Evolutionary conservation across 2,888 invertebrate species (phyloP).

Genomic region (Bibio marci): DNA sequence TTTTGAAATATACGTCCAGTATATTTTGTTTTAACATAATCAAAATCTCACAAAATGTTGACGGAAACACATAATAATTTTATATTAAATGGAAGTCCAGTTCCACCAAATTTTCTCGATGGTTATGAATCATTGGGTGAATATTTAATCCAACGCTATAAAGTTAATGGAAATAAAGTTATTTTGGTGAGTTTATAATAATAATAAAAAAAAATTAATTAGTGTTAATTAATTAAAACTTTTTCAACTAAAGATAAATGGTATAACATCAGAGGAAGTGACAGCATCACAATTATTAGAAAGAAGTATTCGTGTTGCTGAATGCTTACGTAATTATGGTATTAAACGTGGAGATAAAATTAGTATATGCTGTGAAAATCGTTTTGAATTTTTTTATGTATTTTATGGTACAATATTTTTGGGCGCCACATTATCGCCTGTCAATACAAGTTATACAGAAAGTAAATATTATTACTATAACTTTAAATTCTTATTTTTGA

Average conservation of each 20-base stretch:
- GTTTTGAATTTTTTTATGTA: constrained; percentile 6
- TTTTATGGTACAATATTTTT: neutral
- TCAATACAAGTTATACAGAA: constrained; percentile 5
- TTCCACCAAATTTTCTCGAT: too few species aligned
- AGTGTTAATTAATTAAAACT: neutral
- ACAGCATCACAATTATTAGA: neutral
- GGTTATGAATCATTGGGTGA: constrained; percentile 29
- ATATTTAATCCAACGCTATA: constrained; percentile 34
- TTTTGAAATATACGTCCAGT: too few species aligned
- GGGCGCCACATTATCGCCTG: constrained; percentile 1
- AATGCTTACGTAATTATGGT: constrained; percentile 1
- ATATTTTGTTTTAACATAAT: too few species aligned
- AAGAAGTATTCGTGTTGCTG: neutral
- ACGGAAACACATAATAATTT: too few species aligned
- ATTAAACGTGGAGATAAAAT: constrained; percentile 2
- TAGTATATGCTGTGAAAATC: constrained; percentile 6
- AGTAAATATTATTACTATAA: too few species aligned
- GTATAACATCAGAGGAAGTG: neutral
- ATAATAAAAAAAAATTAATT: neutral
- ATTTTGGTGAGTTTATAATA: constrained; percentile 29
- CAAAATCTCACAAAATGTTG: too few species aligned
- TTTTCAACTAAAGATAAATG: neutral
- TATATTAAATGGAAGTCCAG: too few species aligned
- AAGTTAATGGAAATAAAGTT: constrained; percentile 31
- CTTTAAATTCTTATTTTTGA: constrained; percentile 4